These are phyloP conservation scores for Subacronicta megacephala DNA, from an alignment of 2,888 invertebrate species.

Conservation along the genomic window DNA sequence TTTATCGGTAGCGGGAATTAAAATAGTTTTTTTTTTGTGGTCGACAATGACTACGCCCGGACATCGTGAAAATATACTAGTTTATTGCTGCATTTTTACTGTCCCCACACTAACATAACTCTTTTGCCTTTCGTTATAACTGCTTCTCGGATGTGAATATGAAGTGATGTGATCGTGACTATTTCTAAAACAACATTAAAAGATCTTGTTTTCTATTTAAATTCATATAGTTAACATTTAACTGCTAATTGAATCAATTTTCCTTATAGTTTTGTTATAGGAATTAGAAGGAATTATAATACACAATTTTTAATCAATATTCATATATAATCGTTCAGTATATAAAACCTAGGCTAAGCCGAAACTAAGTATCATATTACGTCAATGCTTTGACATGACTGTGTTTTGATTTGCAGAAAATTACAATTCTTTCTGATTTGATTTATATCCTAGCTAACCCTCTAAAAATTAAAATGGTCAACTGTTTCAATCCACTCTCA, in stretches of 20 bases:
- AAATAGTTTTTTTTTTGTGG: conserved; percentile 83
- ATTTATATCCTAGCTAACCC: conserved; percentile 2
- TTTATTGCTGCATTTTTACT: conserved; percentile 52
- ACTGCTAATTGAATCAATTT: too few species aligned
- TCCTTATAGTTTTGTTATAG: too few species aligned
- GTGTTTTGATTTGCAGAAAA: conserved; percentile 20
- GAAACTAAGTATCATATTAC: neutral
- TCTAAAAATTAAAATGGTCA: too few species aligned
- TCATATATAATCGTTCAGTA: too few species aligned
- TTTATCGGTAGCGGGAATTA: conserved; percentile 81
- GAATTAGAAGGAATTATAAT: too few species aligned
- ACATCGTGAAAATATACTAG: conserved; percentile 51
- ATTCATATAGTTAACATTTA: too few species aligned
- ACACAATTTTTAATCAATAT: too few species aligned
- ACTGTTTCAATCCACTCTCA: too few species aligned
- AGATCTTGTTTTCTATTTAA: too few species aligned
- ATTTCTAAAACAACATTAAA: neutral
- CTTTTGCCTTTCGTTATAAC: neutral
- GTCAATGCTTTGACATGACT: neutral
- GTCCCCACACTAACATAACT: conserved; percentile 4
- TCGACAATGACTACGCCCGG: conserved; percentile 66
- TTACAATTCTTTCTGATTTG: conserved; percentile 11
- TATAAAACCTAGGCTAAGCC: neutral
- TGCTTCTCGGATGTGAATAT: neutral
- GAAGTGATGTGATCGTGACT: neutral